Evolutionary conservation across 2,888 invertebrate genomes (phyloP), one percentile per base, ranked within the genome.

Genomic region (Trypoxylon attenuatum): DNA sequence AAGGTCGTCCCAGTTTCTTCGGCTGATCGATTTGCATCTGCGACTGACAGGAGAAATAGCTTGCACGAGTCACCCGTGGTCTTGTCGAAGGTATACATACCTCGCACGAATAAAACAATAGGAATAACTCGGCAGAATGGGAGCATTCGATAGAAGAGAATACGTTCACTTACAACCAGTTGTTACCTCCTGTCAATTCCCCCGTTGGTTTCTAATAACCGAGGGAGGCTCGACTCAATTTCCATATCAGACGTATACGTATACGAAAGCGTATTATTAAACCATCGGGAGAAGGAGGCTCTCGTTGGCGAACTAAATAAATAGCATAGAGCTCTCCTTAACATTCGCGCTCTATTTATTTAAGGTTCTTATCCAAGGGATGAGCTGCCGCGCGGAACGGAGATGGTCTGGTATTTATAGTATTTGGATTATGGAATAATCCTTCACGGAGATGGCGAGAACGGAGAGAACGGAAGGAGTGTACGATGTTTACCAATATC

Each of bases 391-490:
- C 68, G 69, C 61, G n/a, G n/a, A 73, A 68, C 64, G 73, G 54
- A 69, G 74, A 76, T 67, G 72, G 71, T 73, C 78, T 75, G 81
- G 82, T 84, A 85, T 85, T 85, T 85, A 83, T 84, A 81, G 80
- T 82, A 81, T 83, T 83, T 81, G 81, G 84, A 84, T 84, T 84
- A 84, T 81, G 71, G 77, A 78, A 83, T 84, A 83, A 84, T 83
- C 80, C 81, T 72, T 73, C 62, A 69, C 59, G 73, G 71, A 79
- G 74, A 79, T 71, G 71, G 61, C 64, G 38, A 63, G 73, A 73
- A 64, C 68, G 71, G 65, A 66, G 60, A 61, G 70, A 77, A 76
- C 68, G 69, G 76, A 76, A 62, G 61, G 69, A 77, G 73, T 75
- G 68, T 61, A 73, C 76, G 73, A 78, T 83, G 80, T 85, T 85